phyloP scores from a whole-genome alignment of 2,888 invertebrate genomes.

The Cephus nigrinus region DNA sequence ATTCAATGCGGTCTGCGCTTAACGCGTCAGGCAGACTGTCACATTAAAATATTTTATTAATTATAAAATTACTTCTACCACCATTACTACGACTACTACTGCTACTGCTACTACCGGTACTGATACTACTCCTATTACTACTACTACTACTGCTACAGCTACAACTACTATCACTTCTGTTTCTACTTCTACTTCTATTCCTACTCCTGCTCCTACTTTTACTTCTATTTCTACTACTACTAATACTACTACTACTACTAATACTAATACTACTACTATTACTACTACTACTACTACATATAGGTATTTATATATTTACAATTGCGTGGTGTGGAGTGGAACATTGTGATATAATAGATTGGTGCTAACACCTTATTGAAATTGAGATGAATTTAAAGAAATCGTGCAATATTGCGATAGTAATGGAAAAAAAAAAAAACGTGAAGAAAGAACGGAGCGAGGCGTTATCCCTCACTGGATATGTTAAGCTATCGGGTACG shows the following conservation, averaged over 20 bases:
- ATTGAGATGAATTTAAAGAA: constrained; percentile 63
- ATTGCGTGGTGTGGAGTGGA: constrained; percentile 66
- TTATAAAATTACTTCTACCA: constrained; percentile 37
- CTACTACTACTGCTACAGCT: constrained; percentile 33
- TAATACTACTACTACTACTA: constrained; percentile 38
- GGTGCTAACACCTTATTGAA: constrained; percentile 67
- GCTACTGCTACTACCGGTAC: constrained; percentile 46
- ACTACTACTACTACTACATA: constrained; percentile 43
- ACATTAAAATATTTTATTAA: constrained; percentile 53
- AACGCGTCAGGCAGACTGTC: constrained; percentile 53
- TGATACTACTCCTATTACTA: constrained; percentile 38
- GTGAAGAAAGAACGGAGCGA: constrained; percentile 31
- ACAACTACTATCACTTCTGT: constrained; percentile 27
- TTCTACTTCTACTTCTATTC: constrained; percentile 37
- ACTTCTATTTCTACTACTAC: constrained; percentile 36
- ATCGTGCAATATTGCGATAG: constrained; percentile 65
- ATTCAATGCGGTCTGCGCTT: constrained; percentile 16
- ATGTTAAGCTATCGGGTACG: constrained; percentile 42
- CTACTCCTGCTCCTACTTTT: constrained; percentile 38
- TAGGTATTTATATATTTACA: constrained; percentile 67
- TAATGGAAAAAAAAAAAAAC: constrained; percentile 23
- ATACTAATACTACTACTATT: constrained; percentile 47
- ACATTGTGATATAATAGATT: constrained; percentile 67
- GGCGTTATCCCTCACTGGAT: constrained; percentile 54
- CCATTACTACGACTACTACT: constrained; percentile 16